Evolutionary conservation across 1,140 invertebrate genomes (phyloP).

Genomic region (Oryctes rhinoceros): DNA sequence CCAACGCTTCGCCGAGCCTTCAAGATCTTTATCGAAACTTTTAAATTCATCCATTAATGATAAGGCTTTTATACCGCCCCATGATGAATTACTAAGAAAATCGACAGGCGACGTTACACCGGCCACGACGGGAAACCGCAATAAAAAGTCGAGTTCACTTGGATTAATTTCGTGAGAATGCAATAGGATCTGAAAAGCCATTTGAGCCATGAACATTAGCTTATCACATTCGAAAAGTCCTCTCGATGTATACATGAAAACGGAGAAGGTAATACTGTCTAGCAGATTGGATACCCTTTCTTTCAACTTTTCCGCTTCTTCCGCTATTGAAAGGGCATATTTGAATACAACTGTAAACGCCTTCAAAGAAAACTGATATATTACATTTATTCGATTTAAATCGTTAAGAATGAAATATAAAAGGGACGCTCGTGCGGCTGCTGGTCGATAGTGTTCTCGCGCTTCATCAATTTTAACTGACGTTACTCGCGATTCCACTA

Average conservation of each 20-base stretch:
- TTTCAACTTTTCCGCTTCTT: conserved; percentile 72
- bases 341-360: conserved; percentile 94
- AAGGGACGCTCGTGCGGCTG: conserved; percentile 85
- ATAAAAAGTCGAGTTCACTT: conserved; percentile 86
- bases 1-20: conserved; percentile 87
- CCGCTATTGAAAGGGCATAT: conserved; percentile 81
- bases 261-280: conserved; percentile 87
- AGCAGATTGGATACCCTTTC: conserved; percentile 82
- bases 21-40: conserved; percentile 91
- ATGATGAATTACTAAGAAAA: conserved; percentile 83
- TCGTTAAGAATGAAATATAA: conserved; percentile 96
- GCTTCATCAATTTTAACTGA: conserved; percentile 89
- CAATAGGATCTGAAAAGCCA: conserved; percentile 77
- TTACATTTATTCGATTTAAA: conserved; percentile 91
- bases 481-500: conserved; percentile 84
- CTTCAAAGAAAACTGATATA: conserved; percentile 97
- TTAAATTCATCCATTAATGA: conserved; percentile 82
- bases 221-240: conserved; percentile 95
- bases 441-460: conserved; percentile 86
- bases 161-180: conserved; percentile 73
- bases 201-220: conserved; percentile 88
- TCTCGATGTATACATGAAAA: conserved; percentile 88
- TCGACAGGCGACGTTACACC: conserved; percentile 79
- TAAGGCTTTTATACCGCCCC: conserved; percentile 88
- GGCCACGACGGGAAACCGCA: conserved; percentile 78